Conservation (phyloP, 2,888 invertebrate species). For the Fragum whitleyi region DNA sequence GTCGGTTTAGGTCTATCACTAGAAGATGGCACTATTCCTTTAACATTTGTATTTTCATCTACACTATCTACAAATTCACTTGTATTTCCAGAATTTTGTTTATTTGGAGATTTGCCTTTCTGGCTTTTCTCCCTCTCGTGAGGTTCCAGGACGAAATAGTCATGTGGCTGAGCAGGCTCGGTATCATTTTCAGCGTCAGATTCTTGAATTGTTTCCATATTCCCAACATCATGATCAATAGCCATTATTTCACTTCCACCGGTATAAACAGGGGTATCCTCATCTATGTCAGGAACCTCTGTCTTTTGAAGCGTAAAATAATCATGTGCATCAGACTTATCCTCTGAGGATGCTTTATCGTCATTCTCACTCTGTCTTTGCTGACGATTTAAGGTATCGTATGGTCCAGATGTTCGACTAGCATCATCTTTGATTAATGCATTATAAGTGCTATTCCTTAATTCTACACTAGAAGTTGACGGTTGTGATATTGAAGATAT, state of each 20-base stretch:
- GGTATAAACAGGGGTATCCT: slow-evolving; percentile 19
- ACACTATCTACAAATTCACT: background rate
- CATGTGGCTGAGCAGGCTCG: slow-evolving; percentile 48
- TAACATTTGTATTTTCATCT: background rate
- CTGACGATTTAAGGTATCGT: slow-evolving; percentile 47
- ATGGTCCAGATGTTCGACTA: slow-evolving; percentile 53
- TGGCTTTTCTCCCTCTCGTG: slow-evolving; percentile 36
- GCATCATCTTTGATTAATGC: slow-evolving; percentile 45
- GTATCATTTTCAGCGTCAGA: slow-evolving; percentile 31
- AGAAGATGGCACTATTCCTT: slow-evolving; percentile 18
- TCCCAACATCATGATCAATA: slow-evolving; percentile 33
- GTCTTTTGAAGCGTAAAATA: slow-evolving; percentile 56
- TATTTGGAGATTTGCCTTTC: slow-evolving; percentile 17
- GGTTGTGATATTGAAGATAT: slow-evolving; percentile 28
- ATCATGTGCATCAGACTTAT: slow-evolving; percentile 49
- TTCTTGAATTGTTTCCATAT: slow-evolving; percentile 37
- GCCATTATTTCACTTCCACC: slow-evolving; percentile 22
- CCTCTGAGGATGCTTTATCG: slow-evolving; percentile 7
- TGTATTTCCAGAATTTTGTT: slow-evolving; percentile 15
- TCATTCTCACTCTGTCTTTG: slow-evolving; percentile 23
- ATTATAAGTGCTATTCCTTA: slow-evolving; percentile 58
- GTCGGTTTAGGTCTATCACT: slow-evolving; percentile 19
- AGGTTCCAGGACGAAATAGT: slow-evolving; percentile 64
- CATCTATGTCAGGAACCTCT: background rate
- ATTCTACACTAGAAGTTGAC: slow-evolving; percentile 36